phyloP scores from a whole-genome alignment of 2,888 invertebrate species.

The Sphaerophoria rueppellii region DNA sequence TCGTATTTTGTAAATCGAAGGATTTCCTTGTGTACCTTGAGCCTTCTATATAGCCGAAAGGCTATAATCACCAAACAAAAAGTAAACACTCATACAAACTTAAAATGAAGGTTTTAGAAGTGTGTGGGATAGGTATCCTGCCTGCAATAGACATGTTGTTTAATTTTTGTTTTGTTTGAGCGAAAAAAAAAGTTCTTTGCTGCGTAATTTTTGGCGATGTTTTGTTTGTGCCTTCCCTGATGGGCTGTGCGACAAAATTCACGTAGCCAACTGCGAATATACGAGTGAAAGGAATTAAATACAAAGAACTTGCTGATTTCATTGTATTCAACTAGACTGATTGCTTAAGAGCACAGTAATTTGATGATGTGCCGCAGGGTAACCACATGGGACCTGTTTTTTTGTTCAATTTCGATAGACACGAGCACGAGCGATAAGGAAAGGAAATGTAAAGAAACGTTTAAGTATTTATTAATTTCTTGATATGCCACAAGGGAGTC shows the following conservation, averaged over 20 bases:
- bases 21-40: constrained; percentile 50
- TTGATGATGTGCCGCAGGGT: constrained; percentile 13
- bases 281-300: neutral
- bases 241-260: constrained; percentile 3
- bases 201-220: neutral
- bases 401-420: neutral
- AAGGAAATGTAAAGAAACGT: too few species aligned
- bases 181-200: constrained; percentile 14
- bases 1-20: constrained; percentile 60
- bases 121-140: constrained; percentile 20
- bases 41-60: constrained; percentile 25
- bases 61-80: constrained; percentile 1
- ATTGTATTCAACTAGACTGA: neutral
- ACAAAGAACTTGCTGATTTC: constrained; percentile 13
- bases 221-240: neutral
- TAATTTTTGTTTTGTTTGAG: constrained; percentile 35
- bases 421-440: too few species aligned
- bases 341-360: neutral
- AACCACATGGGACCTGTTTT: constrained; percentile 18
- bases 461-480: neutral
- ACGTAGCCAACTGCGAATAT: constrained; percentile 5
- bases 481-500: constrained; percentile 7
- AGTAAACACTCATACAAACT: neutral
- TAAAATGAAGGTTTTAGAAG: neutral
- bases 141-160: constrained; percentile 55